Evolutionary conservation across 2,888 invertebrate species (phyloP), one percentile per base, ranked within the genome.

Genomic region (Pterostichus madidus): DNA sequence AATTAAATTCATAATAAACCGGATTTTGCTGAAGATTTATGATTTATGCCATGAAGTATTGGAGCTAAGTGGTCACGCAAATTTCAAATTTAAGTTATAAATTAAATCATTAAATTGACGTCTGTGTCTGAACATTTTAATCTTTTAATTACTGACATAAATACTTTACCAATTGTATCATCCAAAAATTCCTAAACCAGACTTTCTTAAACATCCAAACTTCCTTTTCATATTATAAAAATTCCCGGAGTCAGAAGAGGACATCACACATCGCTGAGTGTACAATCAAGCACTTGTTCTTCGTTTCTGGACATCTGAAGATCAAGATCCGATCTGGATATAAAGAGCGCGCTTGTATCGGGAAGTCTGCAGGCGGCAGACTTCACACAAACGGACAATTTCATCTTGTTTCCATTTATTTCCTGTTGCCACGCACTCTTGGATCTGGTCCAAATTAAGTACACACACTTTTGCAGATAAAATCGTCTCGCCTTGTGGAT

Each of bases 381-480:
- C 56, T 56, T 56, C 15, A 56, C 56, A 56, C 56, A 56, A 11
- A 17, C 46, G 71, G 13, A 71, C 71, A 44, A 71, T 71, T 44
- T 71, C 44, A 17, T 71, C 59, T 77, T 8, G 11, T 77, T 59
- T 77, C 15, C 11, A 32, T 77, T 56, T 56, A 59, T 77, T 77
- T 77, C 77, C 77, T 31, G n/a, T 77, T 59, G 77, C 59, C 31
- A 77, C 77, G 77, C 77, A 59, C 77, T 39, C 77, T 77, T 77
- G 77, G 77, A 77, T 59, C 56, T 77, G 77, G 32, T 77, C 77
- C 77, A 77, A 77, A 77, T 77, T 77, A 59, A 59, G 59, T 77
- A 59, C 59, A 32, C 59, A 77, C 77, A 59, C 59, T 46, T 39
- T 71, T 59, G 77, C 64, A 13, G 76, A 76, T 76, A 76, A 53